These are phyloP conservation scores for Aurelia aurita DNA, from an alignment of 30 jellyfish, hydroid and myxozoan genomes.

Conservation along the genomic window DNA sequence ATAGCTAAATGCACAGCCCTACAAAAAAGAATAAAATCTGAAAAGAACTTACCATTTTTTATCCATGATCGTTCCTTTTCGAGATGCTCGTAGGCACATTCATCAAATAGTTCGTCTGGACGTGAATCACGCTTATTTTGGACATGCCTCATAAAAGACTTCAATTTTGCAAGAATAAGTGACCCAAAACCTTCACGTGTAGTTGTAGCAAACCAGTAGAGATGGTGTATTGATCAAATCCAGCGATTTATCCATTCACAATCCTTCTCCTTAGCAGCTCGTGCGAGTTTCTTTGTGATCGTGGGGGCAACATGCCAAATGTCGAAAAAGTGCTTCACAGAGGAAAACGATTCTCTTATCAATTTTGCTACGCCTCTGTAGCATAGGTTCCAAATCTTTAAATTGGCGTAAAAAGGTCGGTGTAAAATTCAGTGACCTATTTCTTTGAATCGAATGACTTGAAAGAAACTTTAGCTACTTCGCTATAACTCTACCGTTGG, in stretches of 20 bases:
- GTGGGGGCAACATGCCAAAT: conserved; percentile 63
- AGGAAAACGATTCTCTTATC: conserved; percentile 7
- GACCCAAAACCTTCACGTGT: conserved; percentile 17
- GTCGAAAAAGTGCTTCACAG: conserved; percentile 19
- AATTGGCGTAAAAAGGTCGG: no score
- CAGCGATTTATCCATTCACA: conserved; percentile 6
- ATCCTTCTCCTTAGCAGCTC: conserved; percentile 35
- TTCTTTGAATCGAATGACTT: no score
- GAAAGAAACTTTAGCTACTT: no score
- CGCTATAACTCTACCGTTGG: no score
- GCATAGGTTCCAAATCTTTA: no score
- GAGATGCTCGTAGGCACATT: conserved; percentile 15
- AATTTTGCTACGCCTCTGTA: conserved; percentile 39
- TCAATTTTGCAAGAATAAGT: conserved; percentile 40
- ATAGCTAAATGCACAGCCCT: no score
- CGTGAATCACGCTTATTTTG: conserved; percentile 15
- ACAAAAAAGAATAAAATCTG: no score
- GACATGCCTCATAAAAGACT: conserved; percentile 30
- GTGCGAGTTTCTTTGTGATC: conserved; percentile 13
- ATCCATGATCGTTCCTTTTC: conserved; percentile 30
- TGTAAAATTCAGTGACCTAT: no score
- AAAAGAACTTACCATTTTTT: background rate
- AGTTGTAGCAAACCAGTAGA: conserved; percentile 32
- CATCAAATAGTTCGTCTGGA: conserved; percentile 23
- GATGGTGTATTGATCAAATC: conserved; percentile 22